A percentile compares a stretch with the other conserved stretches of the same genome.
These are phyloP conservation scores for Eulacestoma nigropectus DNA, from an alignment of 2,113 vertebrate species.

Conservation along the genomic window DNA sequence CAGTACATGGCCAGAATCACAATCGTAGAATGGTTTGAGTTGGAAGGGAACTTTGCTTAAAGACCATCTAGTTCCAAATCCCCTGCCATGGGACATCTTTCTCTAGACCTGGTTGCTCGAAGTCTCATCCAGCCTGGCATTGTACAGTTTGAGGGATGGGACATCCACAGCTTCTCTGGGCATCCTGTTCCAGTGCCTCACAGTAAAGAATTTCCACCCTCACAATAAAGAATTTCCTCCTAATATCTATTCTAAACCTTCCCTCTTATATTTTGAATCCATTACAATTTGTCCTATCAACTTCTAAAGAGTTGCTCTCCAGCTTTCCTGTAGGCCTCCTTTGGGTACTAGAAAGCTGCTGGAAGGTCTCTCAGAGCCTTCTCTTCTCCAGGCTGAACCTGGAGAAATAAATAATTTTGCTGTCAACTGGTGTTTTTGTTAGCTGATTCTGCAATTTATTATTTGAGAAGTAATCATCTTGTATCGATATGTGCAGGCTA, in stretches of 20 bases:
- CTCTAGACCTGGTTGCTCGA: neutral
- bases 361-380: neutral
- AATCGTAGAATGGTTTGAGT: neutral
- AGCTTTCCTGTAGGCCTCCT: neutral
- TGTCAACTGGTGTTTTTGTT: neutral
- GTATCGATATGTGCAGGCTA: neutral
- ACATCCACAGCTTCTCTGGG: neutral
- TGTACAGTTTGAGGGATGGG: neutral
- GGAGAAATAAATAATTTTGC: neutral
- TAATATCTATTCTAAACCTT: neutral
- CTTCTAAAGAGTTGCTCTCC: neutral
- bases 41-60: neutral
- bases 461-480: slow-evolving; percentile 2
- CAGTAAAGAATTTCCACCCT: neutral
- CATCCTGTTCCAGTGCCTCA: neutral
- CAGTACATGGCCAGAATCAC: neutral
- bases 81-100: neutral
- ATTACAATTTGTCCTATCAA: neutral
- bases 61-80: neutral
- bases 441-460: slow-evolving; percentile 2
- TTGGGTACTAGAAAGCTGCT: neutral
- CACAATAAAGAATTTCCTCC: neutral
- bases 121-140: no score
- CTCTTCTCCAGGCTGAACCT: neutral
- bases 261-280: neutral